Evolutionary conservation across 2,888 invertebrate species (phyloP).

Genomic region (Andrena minutula): DNA sequence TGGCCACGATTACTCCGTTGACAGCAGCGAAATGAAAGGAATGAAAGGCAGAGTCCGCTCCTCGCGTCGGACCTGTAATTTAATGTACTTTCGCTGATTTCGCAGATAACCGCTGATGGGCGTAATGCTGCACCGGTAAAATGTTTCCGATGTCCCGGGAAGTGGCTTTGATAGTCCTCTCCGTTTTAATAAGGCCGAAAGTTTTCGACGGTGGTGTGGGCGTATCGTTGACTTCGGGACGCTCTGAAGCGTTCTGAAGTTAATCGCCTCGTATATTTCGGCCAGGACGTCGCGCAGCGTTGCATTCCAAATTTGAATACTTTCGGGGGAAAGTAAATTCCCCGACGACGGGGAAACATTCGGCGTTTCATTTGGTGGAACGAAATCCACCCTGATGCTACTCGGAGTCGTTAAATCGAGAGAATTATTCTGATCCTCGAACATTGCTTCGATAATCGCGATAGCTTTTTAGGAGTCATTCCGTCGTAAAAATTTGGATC

Average conservation of each 20-base stretch:
- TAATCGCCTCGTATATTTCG: conserved; percentile 58
- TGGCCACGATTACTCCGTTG: conserved; percentile 39
- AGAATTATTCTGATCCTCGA: not conserved
- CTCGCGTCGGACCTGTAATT: conserved; percentile 48
- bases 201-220: conserved; percentile 38
- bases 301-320: conserved; percentile 4
- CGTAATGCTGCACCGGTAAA: conserved; percentile 52
- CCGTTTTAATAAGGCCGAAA: conserved; percentile 52
- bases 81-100: conserved; percentile 55
- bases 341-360: not conserved
- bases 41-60: conserved; percentile 32
- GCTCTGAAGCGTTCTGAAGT: conserved; percentile 36
- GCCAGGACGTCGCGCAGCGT: conserved; percentile 24
- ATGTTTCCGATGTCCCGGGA: conserved; percentile 56
- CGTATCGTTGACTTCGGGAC: conserved; percentile 33
- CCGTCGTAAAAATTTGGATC: no score
- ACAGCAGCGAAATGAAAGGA: conserved; percentile 44
- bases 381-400: not conserved
- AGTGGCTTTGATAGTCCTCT: conserved; percentile 52
- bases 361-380: conserved; percentile 10
- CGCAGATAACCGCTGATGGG: conserved; percentile 52
- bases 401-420: not conserved
- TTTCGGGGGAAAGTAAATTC: not conserved
- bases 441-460: no score
- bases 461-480: no score